phyloP scores from a whole-genome alignment of 2,113 vertebrate genomes.

The Leptobrachium ailaonicum region DNA sequence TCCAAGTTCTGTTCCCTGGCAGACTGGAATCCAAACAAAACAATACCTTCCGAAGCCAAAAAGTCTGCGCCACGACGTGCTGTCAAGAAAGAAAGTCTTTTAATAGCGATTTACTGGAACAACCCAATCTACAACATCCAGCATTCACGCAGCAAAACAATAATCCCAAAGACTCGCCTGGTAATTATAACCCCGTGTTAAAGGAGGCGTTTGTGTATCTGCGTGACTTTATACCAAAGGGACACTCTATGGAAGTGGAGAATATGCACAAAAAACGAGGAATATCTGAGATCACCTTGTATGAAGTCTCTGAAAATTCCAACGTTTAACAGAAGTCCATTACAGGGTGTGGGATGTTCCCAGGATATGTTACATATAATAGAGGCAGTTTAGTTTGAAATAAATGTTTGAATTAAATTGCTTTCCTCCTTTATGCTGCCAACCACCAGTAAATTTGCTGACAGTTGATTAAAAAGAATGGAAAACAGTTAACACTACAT shows the following conservation, averaged over 20 bases:
- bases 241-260: neutral
- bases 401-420: too few species aligned
- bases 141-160: conserved; percentile 9
- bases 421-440: too few species aligned
- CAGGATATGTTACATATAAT: too few species aligned
- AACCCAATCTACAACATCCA: conserved; percentile 18
- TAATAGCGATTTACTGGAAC: conserved; percentile 46
- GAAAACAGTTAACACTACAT: too few species aligned
- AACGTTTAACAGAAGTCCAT: too few species aligned
- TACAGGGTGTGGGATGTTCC: too few species aligned
- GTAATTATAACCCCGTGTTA: conserved; percentile 13
- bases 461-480: too few species aligned
- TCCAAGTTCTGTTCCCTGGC: conserved; percentile 41
- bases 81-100: conserved; percentile 39
- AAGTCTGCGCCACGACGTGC: conserved; percentile 43
- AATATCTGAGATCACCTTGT: neutral
- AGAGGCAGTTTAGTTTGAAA: too few species aligned
- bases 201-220: conserved; percentile 10
- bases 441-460: too few species aligned
- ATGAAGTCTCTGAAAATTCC: too few species aligned
- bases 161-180: conserved; percentile 27
- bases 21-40: conserved; percentile 40
- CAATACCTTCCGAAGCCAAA: conserved; percentile 38
- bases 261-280: neutral
- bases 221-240: conserved; percentile 4